A percentile compares a stretch with the other conserved stretches of the same genome.
Conservation (phyloP, 2,888 invertebrate genomes). For the Diarsia brunnea region DNA sequence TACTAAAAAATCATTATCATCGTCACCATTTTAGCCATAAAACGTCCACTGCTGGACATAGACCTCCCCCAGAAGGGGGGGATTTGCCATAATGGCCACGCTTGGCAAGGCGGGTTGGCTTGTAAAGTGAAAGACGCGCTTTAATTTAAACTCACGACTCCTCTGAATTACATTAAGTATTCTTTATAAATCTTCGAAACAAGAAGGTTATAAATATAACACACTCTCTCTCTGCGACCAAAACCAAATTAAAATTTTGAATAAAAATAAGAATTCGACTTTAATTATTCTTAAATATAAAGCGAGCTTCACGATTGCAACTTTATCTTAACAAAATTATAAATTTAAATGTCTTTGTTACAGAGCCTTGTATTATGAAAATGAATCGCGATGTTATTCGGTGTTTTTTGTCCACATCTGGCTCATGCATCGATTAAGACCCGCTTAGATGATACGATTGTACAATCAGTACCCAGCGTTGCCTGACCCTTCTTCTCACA, state of each 20-base stretch:
- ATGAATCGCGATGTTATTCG: conserved; percentile 70
- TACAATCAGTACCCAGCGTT: not conserved
- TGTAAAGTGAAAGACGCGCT: too few species aligned
- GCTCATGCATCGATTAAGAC: conserved; percentile 71
- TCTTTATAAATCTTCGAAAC: not conserved
- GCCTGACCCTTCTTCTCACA: too few species aligned
- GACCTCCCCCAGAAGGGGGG: too few species aligned
- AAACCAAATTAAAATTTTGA: conserved; percentile 30
- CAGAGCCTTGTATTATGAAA: conserved; percentile 72
- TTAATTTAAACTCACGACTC: not conserved
- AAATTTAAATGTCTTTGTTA: conserved; percentile 79
- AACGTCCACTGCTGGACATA: too few species aligned
- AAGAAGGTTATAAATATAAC: conserved; percentile 27
- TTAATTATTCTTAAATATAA: conserved; percentile 67
- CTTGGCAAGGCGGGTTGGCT: too few species aligned
- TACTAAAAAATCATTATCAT: too few species aligned
- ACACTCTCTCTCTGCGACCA: not conserved
- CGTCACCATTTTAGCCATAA: too few species aligned
- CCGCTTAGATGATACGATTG: conserved; percentile 39
- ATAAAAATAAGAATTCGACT: conserved; percentile 44
- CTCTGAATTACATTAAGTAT: not conserved
- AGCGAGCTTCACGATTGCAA: conserved; percentile 51
- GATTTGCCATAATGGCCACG: too few species aligned
- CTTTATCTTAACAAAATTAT: conserved; percentile 74
- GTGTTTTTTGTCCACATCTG: conserved; percentile 68